phyloP scores from a whole-genome alignment of 2,888 invertebrate genomes.

The Tetragonisca angustula region DNA sequence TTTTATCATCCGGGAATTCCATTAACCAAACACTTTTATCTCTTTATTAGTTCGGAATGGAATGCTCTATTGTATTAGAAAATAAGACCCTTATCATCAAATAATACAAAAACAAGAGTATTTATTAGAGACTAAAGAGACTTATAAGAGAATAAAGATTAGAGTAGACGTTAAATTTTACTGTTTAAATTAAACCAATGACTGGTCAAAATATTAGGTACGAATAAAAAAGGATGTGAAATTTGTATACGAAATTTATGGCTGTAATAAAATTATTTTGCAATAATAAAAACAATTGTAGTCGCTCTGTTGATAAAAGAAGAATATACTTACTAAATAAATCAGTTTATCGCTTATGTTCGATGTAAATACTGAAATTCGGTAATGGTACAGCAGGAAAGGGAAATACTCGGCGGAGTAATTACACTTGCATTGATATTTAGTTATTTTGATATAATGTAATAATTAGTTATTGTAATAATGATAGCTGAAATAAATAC shows the following conservation, averaged over 20 bases:
- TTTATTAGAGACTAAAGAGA: too few species aligned
- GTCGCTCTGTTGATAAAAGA: neutral
- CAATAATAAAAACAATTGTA: neutral
- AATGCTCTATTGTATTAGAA: too few species aligned
- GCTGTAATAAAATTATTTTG: neutral
- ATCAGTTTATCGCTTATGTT: neutral
- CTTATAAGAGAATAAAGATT: too few species aligned
- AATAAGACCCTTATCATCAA: too few species aligned
- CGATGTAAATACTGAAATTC: neutral
- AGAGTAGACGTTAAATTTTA: neutral
- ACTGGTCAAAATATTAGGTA: neutral
- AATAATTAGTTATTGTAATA: too few species aligned
- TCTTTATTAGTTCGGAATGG: too few species aligned
- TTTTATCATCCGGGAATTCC: too few species aligned
- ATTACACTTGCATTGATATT: neutral
- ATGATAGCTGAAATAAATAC: neutral
- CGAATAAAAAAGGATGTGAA: neutral
- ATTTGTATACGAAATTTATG: neutral
- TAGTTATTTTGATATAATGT: too few species aligned
- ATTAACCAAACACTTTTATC: too few species aligned
- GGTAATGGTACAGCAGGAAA: neutral
- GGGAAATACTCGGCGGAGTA: neutral
- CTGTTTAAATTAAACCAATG: neutral
- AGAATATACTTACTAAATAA: neutral
- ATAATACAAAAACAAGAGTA: too few species aligned